Conservation (phyloP, 2,113 vertebrate genomes). For the zebrafish (Danio rerio) region DNA sequence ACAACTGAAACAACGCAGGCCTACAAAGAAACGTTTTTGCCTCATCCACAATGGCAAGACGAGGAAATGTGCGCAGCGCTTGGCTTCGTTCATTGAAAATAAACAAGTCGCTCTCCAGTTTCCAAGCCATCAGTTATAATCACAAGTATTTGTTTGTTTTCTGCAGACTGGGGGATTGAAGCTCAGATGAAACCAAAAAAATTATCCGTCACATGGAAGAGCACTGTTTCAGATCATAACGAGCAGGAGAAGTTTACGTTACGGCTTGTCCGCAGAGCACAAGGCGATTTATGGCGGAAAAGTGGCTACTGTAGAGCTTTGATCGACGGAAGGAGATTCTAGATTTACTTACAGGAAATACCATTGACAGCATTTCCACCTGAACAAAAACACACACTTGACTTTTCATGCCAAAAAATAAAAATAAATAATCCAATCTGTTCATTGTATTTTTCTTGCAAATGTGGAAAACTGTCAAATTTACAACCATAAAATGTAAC, state of each 20-base stretch:
- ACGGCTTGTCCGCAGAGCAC: constrained; percentile 33
- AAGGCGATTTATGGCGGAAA: constrained; percentile 25
- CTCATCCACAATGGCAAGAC: constrained; percentile 10
- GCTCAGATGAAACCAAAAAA: constrained; percentile 62
- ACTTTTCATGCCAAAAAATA: too few species aligned
- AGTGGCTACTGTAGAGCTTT: constrained; percentile 47
- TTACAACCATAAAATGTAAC: too few species aligned
- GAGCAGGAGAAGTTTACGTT: constrained; percentile 39
- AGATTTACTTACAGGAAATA: background rate
- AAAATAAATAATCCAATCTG: too few species aligned
- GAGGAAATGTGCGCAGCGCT: constrained; percentile 26
- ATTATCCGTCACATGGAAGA: constrained; percentile 56
- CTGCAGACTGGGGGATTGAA: constrained; percentile 61
- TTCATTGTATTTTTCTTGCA: too few species aligned
- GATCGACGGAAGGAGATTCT: constrained; percentile 17
- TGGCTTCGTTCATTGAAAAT: constrained; percentile 60
- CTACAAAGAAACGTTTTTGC: constrained; percentile 59
- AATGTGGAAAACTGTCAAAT: too few species aligned
- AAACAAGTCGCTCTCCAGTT: constrained; percentile 71
- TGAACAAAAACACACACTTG: background rate
- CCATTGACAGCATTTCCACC: background rate
- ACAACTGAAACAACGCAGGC: constrained; percentile 75
- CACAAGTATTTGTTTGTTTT: constrained; percentile 76
- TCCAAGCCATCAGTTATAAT: constrained; percentile 75
- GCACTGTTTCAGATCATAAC: constrained; percentile 16